A percentile compares a stretch with the other conserved stretches of the same genome.
Evolutionary conservation across 2,113 vertebrate genomes (phyloP).

Genomic region (Alosa alosa): DNA sequence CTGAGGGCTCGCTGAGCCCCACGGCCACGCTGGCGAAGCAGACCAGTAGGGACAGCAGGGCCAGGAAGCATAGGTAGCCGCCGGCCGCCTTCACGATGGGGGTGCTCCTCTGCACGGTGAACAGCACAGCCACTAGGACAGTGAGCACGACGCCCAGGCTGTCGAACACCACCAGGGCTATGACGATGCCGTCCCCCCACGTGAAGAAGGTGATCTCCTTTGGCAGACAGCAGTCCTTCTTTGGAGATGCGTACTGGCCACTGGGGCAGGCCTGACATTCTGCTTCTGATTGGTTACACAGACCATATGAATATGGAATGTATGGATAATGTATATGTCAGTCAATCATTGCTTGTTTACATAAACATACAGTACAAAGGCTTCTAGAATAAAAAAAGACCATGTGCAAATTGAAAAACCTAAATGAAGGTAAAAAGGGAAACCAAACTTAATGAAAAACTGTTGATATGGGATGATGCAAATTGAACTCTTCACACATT

Average conservation of each 20-base stretch:
- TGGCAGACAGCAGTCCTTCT: conserved; percentile 39
- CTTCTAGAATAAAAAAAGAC: neutral
- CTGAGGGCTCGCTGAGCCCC: conserved; percentile 42
- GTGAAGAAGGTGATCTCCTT: conserved; percentile 40
- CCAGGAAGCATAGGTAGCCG: conserved; percentile 56
- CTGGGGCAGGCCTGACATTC: conserved; percentile 23
- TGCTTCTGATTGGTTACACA: conserved; percentile 26
- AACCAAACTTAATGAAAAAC: too few relatives aligned
- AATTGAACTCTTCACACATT: too few relatives aligned
- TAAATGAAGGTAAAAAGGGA: too few relatives aligned
- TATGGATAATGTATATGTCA: neutral
- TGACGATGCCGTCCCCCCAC: conserved; percentile 39
- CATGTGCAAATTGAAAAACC: neutral
- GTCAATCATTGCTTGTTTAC: neutral
- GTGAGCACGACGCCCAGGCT: conserved; percentile 39
- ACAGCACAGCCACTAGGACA: conserved; percentile 41
- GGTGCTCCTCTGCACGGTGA: conserved; percentile 47
- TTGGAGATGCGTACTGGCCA: conserved; percentile 26
- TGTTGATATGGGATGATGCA: too few relatives aligned
- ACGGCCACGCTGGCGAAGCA: conserved; percentile 50
- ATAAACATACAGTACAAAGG: neutral
- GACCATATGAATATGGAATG: neutral
- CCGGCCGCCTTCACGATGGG: conserved; percentile 62
- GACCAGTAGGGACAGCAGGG: conserved; percentile 54
- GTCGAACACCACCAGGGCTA: conserved; percentile 36